A percentile compares a stretch with the other conserved stretches of the same genome.
Conservation (phyloP, 2,113 vertebrate species). For the Bufo bufo region DNA sequence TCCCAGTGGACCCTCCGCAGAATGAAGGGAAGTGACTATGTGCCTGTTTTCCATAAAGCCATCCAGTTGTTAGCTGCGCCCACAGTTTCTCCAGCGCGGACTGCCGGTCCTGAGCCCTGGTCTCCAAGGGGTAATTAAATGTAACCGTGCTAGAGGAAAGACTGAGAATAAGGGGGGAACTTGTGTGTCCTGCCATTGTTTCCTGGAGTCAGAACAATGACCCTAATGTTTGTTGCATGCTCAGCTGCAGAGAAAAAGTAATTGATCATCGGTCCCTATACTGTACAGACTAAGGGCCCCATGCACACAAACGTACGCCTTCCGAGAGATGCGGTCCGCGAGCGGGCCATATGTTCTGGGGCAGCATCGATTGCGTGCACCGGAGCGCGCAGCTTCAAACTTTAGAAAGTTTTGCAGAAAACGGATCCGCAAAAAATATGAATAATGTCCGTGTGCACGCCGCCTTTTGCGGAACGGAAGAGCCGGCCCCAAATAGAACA, state of each 20-base stretch:
- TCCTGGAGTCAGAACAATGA: slow-evolving; percentile 40
- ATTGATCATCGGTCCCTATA: slow-evolving; percentile 30
- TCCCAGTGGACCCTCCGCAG: slow-evolving; percentile 24
- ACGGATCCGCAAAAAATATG: too few species aligned
- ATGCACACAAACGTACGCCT: not conserved
- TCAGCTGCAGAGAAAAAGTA: slow-evolving; percentile 33
- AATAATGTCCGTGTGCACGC: too few species aligned
- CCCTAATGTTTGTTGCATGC: slow-evolving; percentile 41
- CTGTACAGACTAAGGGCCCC: slow-evolving; percentile 2
- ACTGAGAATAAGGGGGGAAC: slow-evolving; percentile 33
- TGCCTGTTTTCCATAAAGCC: slow-evolving; percentile 50
- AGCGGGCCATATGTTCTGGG: too few species aligned
- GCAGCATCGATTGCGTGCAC: too few species aligned
- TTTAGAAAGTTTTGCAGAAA: too few species aligned
- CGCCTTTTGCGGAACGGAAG: too few species aligned
- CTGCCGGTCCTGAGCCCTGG: slow-evolving; percentile 13
- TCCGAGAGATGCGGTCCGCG: too few species aligned
- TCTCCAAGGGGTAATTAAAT: slow-evolving; percentile 52
- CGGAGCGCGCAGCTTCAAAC: too few species aligned
- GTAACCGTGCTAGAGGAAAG: slow-evolving; percentile 40
- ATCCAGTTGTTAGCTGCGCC: slow-evolving; percentile 38
- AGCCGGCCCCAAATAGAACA: too few species aligned
- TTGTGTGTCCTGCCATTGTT: slow-evolving; percentile 54
- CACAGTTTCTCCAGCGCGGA: slow-evolving; percentile 36
- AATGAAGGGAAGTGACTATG: slow-evolving; percentile 56